These are phyloP conservation scores for Gymnopithys bicolor DNA, from an alignment of 2,797 vertebrate genomes.

Conservation along the genomic window DNA sequence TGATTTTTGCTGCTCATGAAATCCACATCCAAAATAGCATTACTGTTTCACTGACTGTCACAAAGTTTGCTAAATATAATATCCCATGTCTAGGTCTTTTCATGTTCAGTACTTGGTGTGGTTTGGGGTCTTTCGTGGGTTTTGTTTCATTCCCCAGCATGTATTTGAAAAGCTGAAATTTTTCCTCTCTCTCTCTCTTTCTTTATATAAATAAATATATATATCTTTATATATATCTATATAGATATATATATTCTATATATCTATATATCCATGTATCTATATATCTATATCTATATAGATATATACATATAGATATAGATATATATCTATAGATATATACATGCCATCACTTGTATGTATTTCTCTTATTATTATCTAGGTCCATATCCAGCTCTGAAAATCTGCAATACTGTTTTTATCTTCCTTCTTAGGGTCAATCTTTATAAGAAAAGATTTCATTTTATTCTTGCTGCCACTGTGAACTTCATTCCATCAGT, in stretches of 20 bases:
- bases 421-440: background rate
- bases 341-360: background rate
- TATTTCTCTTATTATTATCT: background rate
- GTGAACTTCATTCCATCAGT: background rate
- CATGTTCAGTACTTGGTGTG: background rate
- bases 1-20: background rate
- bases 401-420: background rate
- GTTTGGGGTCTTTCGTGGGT: rapidly evolving
- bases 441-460: background rate
- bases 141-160: background rate
- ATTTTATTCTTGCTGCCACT: background rate
- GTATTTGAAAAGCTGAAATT: background rate
- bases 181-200: background rate
- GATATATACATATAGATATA: too few species aligned
- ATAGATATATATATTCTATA: too few species aligned
- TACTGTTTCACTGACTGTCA: background rate
- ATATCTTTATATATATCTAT: background rate
- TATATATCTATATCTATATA: background rate
- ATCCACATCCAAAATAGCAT: background rate
- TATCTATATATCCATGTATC: background rate
- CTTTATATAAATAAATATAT: too few species aligned
- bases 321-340: background rate
- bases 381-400: background rate
- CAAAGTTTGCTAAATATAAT: background rate
- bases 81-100: background rate